A percentile compares a stretch with the other conserved stretches of the same genome.
phyloP scores from a whole-genome alignment of 2,888 invertebrate genomes.

The Apodemia duryi region DNA sequence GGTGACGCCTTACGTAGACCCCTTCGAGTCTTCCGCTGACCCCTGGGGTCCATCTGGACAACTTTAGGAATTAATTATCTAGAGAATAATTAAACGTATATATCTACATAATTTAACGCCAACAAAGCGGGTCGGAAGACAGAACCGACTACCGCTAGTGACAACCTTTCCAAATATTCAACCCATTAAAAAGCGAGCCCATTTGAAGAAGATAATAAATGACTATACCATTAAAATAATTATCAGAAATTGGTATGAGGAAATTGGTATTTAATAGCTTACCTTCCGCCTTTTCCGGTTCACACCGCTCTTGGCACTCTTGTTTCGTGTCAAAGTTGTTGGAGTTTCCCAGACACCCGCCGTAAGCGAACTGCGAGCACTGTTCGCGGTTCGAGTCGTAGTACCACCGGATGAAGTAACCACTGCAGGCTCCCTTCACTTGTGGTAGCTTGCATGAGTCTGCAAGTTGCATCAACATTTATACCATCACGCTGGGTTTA shows the following conservation, averaged over 20 bases:
- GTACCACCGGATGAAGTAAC: conserved; percentile 89
- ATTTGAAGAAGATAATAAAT: too few species aligned
- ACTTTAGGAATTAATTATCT: conserved; percentile 74
- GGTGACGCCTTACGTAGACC: too few species aligned
- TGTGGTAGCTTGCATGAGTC: conserved; percentile 89
- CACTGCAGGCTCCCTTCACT: conserved; percentile 89
- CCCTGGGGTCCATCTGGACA: too few species aligned
- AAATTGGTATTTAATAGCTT: neutral
- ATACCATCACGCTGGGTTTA: too few species aligned
- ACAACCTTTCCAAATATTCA: too few species aligned
- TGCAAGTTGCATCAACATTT: conserved; percentile 40
- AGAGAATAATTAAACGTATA: neutral
- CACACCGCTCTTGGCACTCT: conserved; percentile 87
- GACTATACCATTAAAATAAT: too few species aligned
- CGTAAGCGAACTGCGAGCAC: conserved; percentile 92
- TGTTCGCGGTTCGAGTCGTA: conserved; percentile 87
- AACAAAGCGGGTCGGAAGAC: too few species aligned
- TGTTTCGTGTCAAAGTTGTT: conserved; percentile 91
- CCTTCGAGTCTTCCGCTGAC: too few species aligned
- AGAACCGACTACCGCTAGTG: too few species aligned
- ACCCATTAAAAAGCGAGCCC: too few species aligned
- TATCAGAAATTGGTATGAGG: too few species aligned
- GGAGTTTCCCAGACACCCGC: conserved; percentile 94
- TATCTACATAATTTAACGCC: neutral
- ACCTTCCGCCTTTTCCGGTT: conserved; percentile 80